These are phyloP conservation scores for Frieseomelitta varia DNA, from an alignment of 1,140 invertebrate genomes.

Conservation along the genomic window DNA sequence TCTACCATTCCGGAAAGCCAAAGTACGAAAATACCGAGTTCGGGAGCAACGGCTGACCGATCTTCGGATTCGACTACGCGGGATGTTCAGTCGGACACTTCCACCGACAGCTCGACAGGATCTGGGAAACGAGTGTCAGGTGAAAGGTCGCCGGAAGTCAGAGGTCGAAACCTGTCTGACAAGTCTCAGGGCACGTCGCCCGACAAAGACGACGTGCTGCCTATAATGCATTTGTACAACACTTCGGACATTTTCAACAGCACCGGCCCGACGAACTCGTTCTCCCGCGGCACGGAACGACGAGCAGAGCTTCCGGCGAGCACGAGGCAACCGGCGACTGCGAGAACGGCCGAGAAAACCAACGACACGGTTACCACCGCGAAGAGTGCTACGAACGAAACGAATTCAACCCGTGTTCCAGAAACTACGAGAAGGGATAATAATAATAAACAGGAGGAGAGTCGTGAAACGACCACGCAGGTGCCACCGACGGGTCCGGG, in stretches of 20 bases:
- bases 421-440: conserved; percentile 29
- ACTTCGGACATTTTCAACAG: conserved; percentile 79
- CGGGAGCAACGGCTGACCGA: background rate
- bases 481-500: conserved; percentile 31
- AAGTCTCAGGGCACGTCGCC: conserved; percentile 63
- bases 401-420: conserved; percentile 14
- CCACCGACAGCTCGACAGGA: background rate
- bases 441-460: conserved; percentile 55
- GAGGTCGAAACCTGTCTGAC: conserved; percentile 74
- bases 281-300: conserved; percentile 44
- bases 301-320: conserved; percentile 41
- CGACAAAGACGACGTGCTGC: conserved; percentile 77
- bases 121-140: conserved; percentile 22
- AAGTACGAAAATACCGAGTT: background rate
- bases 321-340: conserved; percentile 17
- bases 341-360: conserved; percentile 43
- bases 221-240: conserved; percentile 80
- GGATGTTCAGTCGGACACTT: background rate
- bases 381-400: background rate
- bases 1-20: conserved; percentile 18
- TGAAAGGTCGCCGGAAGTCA: conserved; percentile 76
- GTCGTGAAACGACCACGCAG: conserved; percentile 15
- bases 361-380: background rate
- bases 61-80: background rate
- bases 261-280: conserved; percentile 53